A percentile compares a stretch with the other conserved stretches of the same genome.
Conservation (phyloP, 2,888 invertebrate species). For the Drosophila mimica region DNA sequence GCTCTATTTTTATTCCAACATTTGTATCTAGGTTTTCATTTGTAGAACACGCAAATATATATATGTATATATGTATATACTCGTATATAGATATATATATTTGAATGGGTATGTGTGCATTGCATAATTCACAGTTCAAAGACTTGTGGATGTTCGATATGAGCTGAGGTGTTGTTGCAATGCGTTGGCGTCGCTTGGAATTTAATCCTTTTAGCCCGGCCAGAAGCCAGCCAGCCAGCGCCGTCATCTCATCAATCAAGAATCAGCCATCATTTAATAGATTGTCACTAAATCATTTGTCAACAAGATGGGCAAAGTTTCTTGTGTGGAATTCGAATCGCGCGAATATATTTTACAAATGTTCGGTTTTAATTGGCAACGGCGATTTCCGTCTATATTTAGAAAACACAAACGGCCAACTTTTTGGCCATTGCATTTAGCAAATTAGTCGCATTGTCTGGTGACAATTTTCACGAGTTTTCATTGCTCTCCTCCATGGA, state of each 20-base stretch:
- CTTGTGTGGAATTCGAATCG: conserved; percentile 20
- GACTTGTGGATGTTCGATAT: conserved; percentile 14
- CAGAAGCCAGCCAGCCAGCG: conserved; percentile 6
- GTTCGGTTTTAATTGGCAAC: conserved; percentile 41
- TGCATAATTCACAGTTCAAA: conserved; percentile 67
- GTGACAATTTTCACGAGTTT: conserved; percentile 21
- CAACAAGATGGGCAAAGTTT: conserved; percentile 64
- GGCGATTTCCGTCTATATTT: conserved; percentile 26
- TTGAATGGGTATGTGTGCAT: conserved; percentile 11
- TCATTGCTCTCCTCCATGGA: conserved; percentile 10
- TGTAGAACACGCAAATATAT: background rate
- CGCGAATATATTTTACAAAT: conserved; percentile 28
- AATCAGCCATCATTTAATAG: conserved; percentile 69
- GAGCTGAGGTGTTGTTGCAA: conserved; percentile 25
- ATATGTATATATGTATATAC: too few relatives aligned
- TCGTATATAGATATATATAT: background rate
- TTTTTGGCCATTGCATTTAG: conserved; percentile 74
- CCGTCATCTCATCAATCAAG: conserved; percentile 63
- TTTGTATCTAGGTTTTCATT: conserved; percentile 32
- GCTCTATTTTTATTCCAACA: conserved; percentile 46
- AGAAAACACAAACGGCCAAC: conserved; percentile 32
- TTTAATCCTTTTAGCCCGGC: conserved; percentile 71
- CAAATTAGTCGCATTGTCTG: conserved; percentile 67
- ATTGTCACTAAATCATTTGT: conserved; percentile 77
- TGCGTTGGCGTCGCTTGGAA: conserved; percentile 50